Evolutionary conservation across 92 coral and sea anemone species (phyloP).

Genomic region (Micromussa lordhowensis): DNA sequence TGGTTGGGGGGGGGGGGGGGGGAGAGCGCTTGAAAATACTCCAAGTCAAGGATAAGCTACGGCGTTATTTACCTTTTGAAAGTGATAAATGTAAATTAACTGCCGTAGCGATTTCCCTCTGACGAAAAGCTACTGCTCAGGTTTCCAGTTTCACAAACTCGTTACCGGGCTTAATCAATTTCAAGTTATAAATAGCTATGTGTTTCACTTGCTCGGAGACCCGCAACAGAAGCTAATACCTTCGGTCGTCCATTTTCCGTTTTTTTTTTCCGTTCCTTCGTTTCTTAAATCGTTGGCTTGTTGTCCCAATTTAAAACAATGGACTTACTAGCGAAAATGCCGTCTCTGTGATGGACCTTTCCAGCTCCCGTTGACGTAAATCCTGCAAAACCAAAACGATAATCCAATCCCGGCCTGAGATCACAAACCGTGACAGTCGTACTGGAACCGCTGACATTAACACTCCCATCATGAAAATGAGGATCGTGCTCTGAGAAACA

Average conservation of each 20-base stretch:
- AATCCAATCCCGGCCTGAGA: slow-evolving; percentile 1
- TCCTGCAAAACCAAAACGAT: slow-evolving; percentile 10
- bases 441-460: not conserved
- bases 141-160: too few species aligned
- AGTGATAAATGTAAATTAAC: too few species aligned
- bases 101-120: too few species aligned
- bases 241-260: not conserved
- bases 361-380: slow-evolving; percentile 18
- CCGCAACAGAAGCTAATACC: too few species aligned
- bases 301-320: not conserved
- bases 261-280: not conserved
- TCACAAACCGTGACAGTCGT: not conserved
- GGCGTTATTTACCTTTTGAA: too few species aligned
- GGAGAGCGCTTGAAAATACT: too few species aligned
- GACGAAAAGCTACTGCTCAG: too few species aligned
- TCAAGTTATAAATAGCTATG: too few species aligned
- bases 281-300: not conserved
- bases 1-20: too few species aligned
- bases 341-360: not conserved
- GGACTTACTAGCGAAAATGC: not conserved
- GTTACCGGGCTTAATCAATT: too few species aligned
- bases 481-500: not conserved
- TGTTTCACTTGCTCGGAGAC: too few species aligned
- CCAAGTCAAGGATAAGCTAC: too few species aligned
- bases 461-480: not conserved